These are phyloP conservation scores for Scotopteryx bipunctaria DNA, from an alignment of 2,888 invertebrate species.

Conservation along the genomic window DNA sequence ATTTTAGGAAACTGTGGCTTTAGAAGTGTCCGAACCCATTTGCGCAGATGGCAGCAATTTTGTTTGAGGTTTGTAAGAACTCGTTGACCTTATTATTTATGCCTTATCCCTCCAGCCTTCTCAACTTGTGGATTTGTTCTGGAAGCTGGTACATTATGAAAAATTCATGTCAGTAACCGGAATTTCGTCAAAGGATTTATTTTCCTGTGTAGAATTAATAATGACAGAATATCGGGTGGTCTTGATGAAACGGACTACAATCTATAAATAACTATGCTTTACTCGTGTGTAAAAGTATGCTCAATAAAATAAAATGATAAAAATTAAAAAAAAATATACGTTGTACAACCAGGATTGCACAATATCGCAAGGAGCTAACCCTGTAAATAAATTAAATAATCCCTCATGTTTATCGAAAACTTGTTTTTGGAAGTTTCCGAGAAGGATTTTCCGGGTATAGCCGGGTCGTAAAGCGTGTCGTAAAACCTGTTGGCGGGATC, in stretches of 20 bases:
- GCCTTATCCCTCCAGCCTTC: slow-evolving; percentile 31
- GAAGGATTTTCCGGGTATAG: slow-evolving; percentile 52
- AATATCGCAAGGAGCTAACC: slow-evolving; percentile 24
- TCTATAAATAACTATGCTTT: too few species aligned
- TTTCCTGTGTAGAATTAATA: background rate
- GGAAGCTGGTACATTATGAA: slow-evolving; percentile 15
- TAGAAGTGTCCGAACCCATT: slow-evolving; percentile 41
- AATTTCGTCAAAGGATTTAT: slow-evolving; percentile 3
- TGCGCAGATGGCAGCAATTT: slow-evolving; percentile 50
- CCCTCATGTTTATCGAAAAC: slow-evolving; percentile 58
- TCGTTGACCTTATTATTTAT: slow-evolving; percentile 40
- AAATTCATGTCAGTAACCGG: slow-evolving; percentile 13
- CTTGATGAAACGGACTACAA: too few species aligned
- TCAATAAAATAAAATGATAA: too few species aligned
- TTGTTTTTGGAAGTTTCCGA: slow-evolving; percentile 54
- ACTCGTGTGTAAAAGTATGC: too few species aligned
- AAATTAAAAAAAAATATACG: too few species aligned
- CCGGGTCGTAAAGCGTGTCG: slow-evolving; percentile 60
- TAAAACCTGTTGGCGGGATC: slow-evolving; percentile 70
- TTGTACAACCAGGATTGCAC: slow-evolving; percentile 7
- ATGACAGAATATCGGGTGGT: too few species aligned
- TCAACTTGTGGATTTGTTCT: slow-evolving; percentile 19
- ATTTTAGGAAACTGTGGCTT: slow-evolving; percentile 7
- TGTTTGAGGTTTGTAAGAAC: slow-evolving; percentile 42
- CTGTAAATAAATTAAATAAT: slow-evolving; percentile 39